Percentiles rank a stretch among this genome's conserved stretches.
These are phyloP conservation scores for Alsophila aescularia DNA, from an alignment of 2,888 invertebrate genomes.

Conservation along the genomic window DNA sequence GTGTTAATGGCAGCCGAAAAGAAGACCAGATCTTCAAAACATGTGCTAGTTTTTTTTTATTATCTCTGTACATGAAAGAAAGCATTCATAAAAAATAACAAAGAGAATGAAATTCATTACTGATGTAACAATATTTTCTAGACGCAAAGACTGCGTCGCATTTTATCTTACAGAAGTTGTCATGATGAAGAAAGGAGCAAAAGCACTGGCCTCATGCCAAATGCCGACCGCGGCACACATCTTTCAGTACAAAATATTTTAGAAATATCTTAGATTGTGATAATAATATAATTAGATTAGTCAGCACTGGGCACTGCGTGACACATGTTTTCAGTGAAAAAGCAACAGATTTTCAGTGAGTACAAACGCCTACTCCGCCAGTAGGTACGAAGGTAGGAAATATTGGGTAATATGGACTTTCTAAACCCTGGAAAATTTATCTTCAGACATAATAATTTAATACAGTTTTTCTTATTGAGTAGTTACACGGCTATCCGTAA, in stretches of 20 bases:
- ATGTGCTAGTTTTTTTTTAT: neutral
- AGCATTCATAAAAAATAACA: constrained; percentile 11
- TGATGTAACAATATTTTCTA: constrained; percentile 45
- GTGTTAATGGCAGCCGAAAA: constrained; percentile 43
- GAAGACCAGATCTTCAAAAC: constrained; percentile 8
- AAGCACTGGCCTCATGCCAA: constrained; percentile 78
- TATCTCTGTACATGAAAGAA: constrained; percentile 2
- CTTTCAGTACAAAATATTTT: constrained; percentile 73
- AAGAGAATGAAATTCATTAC: constrained; percentile 29
- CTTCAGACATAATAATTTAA: neutral
- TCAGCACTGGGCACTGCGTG: constrained; percentile 32
- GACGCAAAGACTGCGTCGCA: constrained; percentile 55
- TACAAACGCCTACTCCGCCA: constrained; percentile 5
- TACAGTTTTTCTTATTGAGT: too few relatives aligned
- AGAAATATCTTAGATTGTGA: constrained; percentile 63
- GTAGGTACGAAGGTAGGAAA: constrained; percentile 1
- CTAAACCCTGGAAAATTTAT: neutral
- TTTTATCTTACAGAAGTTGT: constrained; percentile 70
- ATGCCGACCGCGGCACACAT: constrained; percentile 71
- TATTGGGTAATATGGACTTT: constrained; percentile 1
- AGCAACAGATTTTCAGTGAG: constrained; percentile 37
- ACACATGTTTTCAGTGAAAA: constrained; percentile 37
- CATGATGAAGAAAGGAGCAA: constrained; percentile 74
- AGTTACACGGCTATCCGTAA: too few relatives aligned
- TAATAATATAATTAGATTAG: constrained; percentile 33